Base-by-base conservation (phyloP, 2,888 invertebrate genomes). In the Apodemia zela region DNA sequence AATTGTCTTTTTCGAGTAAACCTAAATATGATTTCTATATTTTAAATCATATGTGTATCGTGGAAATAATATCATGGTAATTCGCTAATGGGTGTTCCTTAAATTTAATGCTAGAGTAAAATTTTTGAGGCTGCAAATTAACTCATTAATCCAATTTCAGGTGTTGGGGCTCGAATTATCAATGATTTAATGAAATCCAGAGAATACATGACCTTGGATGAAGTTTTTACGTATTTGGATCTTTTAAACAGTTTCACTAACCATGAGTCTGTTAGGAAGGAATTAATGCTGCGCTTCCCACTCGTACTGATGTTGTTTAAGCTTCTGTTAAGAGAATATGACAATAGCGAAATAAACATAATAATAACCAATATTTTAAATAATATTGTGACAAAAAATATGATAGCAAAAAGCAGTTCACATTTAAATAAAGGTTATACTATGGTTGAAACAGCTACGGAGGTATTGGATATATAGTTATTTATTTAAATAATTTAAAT, bases 181-280 rank as follows among this genome's bases (percentile, higher is more conserved):
- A 75, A 77, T 61, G 72, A 78, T 61, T 73, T 89, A 33, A 66
- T 75, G 42, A 71, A 82, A 59, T 79, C 77, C 65, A 77, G 81
- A n/a, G 69, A 77, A n/a, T 75, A 80, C 63, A 85, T 89, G 85
- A 84, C 85, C 21, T 71, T 81, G 64, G 75, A 81, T 13, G 89
- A 89, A 78, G 69, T 88, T 62, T 74, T 81, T 51, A 73, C 72
- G 62, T 78, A 87, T 74, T 76, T 89, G 70, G 81, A 86, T 51
- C 70, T 86, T 47, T 68, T 89, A 42, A 66, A 76, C n/a, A 81
- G 75, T 64, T 70, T 80, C 61, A 84, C 84, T 65, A 75, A 67
- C 25, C 68, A 17, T 10, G 21, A 51, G 51, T 51, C 51, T 21
- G 21, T 18, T 18, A 51, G 11, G 2, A 47, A 51, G 51, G 85